Percentiles rank a stretch among this genome's conserved stretches.
These are phyloP conservation scores for Romanogobio albipinnatus DNA, from an alignment of 2,113 vertebrate genomes.

Conservation along the genomic window DNA sequence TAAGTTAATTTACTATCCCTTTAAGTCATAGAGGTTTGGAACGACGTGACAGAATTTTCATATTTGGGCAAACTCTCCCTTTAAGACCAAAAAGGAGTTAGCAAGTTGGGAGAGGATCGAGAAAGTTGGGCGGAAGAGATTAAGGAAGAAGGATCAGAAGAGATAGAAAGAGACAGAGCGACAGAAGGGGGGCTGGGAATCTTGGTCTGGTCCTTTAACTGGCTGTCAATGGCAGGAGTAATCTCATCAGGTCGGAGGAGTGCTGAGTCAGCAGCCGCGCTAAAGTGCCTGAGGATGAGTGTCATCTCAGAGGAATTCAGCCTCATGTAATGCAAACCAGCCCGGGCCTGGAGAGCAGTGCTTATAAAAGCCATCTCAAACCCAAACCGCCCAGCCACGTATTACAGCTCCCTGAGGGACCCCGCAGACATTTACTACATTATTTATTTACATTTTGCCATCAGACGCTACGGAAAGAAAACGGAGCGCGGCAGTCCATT, in stretches of 20 bases:
- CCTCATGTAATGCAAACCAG: constrained; percentile 96
- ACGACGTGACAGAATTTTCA: background rate
- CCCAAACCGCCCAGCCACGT: constrained; percentile 31
- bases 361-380: constrained; percentile 56
- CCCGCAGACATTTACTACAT: constrained; percentile 56
- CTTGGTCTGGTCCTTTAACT: constrained; percentile 80
- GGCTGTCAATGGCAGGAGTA: constrained; percentile 90
- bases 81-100: background rate
- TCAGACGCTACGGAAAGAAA: constrained; percentile 17
- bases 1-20: background rate
- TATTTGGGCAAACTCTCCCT: too few relatives aligned
- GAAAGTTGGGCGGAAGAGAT: background rate
- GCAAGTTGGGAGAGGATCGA: background rate
- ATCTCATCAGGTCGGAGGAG: constrained; percentile 89
- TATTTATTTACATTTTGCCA: constrained; percentile 62
- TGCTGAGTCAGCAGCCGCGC: constrained; percentile 89
- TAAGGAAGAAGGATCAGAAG: background rate
- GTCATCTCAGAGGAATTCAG: constrained; percentile 91
- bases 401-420: constrained; percentile 33
- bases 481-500: constrained; percentile 15
- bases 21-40: background rate
- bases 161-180: constrained; percentile 1
- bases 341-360: constrained; percentile 68
- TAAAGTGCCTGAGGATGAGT: constrained; percentile 93
- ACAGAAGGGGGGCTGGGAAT: constrained; percentile 66